Percentiles rank a stretch among this genome's conserved stretches.
Evolutionary conservation across 2,797 vertebrate genomes (phyloP).

Genomic region (Kryptolebias ocellatus): DNA sequence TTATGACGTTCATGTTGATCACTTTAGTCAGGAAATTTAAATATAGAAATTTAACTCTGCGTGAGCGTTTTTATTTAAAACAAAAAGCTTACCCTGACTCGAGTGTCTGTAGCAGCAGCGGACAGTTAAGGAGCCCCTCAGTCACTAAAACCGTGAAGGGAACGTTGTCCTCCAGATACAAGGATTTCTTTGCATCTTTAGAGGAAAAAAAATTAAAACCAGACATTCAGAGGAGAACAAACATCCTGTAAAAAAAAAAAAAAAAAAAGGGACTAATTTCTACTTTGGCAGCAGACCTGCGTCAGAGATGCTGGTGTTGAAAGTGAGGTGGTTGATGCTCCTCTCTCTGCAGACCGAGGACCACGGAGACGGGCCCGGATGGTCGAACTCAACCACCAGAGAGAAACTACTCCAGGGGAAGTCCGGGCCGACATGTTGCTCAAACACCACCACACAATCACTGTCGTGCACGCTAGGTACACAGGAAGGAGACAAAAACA

Average conservation of each 20-base stretch:
- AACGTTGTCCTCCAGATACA: constrained; percentile 81
- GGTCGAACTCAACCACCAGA: constrained; percentile 89
- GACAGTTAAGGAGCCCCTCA: constrained; percentile 85
- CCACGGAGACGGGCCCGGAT: constrained; percentile 85
- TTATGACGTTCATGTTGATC: neutral
- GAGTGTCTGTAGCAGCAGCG: constrained; percentile 86
- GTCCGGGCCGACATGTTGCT: constrained; percentile 85
- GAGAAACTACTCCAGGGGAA: constrained; percentile 92
- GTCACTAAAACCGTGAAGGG: constrained; percentile 89
- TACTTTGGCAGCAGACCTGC: constrained; percentile 55
- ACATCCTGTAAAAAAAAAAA: neutral
- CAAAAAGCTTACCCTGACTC: constrained; percentile 81
- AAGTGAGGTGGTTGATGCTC: constrained; percentile 81
- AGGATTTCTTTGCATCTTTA: constrained; percentile 28
- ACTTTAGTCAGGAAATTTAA: neutral
- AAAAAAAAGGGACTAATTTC: neutral
- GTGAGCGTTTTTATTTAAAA: neutral
- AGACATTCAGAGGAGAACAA: neutral
- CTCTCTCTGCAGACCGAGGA: constrained; percentile 81
- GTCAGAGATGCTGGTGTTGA: constrained; percentile 80
- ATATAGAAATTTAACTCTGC: neutral
- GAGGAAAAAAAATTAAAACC: neutral
- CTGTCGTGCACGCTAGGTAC: constrained; percentile 73
- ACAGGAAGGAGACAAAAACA: constrained; percentile 18
- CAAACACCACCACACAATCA: constrained; percentile 82